Evolutionary conservation across 1,140 invertebrate species (phyloP), one percentile per base, ranked within the genome.

Genomic region (Ceratitis capitata): DNA sequence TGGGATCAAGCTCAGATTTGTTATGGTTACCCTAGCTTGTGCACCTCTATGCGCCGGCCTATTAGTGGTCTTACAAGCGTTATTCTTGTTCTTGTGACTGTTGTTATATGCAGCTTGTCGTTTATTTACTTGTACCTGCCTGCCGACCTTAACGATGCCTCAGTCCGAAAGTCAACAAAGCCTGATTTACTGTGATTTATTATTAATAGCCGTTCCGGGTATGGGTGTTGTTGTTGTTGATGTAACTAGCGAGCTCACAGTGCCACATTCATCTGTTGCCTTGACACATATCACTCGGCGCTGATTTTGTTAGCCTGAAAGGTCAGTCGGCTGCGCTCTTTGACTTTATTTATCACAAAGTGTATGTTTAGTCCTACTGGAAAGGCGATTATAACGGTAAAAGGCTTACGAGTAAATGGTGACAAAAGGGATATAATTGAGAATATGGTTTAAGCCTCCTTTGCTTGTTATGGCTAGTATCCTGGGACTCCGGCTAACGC

Each of bases 141-240:
- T 32, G 45, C 69, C 39, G 42, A 39, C 69, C 69, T 90, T 90
- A 90, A 90, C 90, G 89, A 90, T 90, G 89, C 88, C 88, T 90
- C 19, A 88, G n/a, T n/a, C n/a, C 90, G 90, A 88, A 90, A 90
- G 89, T 89, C 89, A 90, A 88, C 87, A 88, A 88, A 88, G 88
- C n/a, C 89, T 90, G 89, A 90, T 90, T 90, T 90, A 89, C 89
- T 87, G 90, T 89, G 89, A 90, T 90, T 90, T 90, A 90, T 90
- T 90, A 90, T 90, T 89, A 88, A 90, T 87, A 90, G 90, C 90
- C 87, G 87, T 88, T 88, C 88, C 10, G 16, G 12, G 32, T 7
- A n/a, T n/a, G n/a, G n/a, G n/a, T n/a, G n/a, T n/a, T n/a, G n/a
- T n/a, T n/a, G n/a, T n/a, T n/a, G n/a, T n/a, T n/a, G n/a, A n/a